Base-by-base conservation (phyloP, 2,888 invertebrate genomes). In the Panorpa germanica region DNA sequence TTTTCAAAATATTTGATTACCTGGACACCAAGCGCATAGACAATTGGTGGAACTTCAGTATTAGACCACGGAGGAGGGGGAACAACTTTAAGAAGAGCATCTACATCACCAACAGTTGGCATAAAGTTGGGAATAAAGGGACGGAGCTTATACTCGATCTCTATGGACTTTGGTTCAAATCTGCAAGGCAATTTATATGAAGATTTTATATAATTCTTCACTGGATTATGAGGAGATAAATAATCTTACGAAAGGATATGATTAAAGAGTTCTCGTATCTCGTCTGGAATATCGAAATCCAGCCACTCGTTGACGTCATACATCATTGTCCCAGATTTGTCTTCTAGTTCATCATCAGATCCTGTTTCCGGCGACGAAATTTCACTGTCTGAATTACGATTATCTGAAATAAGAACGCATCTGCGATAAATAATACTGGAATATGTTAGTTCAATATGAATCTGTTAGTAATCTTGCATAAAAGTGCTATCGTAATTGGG, bases 31-130 rank as follows among this genome's bases (percentile, higher is more conserved):
- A n/a, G n/a, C n/a, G n/a, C n/a, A n/a, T n/a, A n/a, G n/a, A n/a
- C n/a, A n/a, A n/a, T n/a, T n/a, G n/a, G n/a, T n/a, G n/a, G n/a
- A n/a, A n/a, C n/a, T n/a, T 42, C 41, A 0, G 41, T 37, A 9
- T 51, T 44, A 22, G 48, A 31, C 15, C 31, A 16, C n/a, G 46
- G 62, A 41, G 83, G 77, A 0, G 95, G 95, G 12, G 88, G 68
- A 25, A 67, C 59, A 2, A 93, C 81, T 61, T 96, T 98, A 22
- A 99, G 67, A 55, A 98, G 95, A 3, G 93, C 91, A 55, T 99
- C 98, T 40, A 95, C 91, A 53, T 98, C 96, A 2, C 98, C 98
- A 26, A 98, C 93, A 1, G 93, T 86, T 6, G 98, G 96, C 41
- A 96, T 81, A 56, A 77, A 96, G 46, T 98, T 96, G 2, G 95